phyloP scores from a whole-genome alignment of 2,113 vertebrate species.

The Pseudolaguvia tuberculata region DNA sequence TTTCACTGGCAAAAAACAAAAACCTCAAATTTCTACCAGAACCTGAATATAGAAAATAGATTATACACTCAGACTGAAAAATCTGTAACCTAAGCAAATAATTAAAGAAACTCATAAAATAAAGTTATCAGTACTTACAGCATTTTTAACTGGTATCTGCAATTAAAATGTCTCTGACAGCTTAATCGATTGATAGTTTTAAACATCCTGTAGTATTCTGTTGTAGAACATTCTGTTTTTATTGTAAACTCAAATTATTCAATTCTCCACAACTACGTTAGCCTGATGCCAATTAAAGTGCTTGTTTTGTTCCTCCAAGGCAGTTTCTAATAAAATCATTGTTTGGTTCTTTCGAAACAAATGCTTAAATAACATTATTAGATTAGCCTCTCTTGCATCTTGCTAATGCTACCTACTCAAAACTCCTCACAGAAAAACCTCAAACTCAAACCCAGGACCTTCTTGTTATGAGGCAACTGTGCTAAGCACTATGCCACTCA shows the following conservation, averaged over 20 bases:
- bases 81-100: neutral
- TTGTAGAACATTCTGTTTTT: slow-evolving; percentile 18
- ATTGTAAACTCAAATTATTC: slow-evolving; percentile 22
- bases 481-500: no score
- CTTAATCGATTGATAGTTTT: neutral
- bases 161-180: neutral
- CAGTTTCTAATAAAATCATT: neutral
- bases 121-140: no score
- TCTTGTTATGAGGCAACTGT: no score
- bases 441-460: no score
- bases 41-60: neutral
- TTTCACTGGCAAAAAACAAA: neutral
- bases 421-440: no score
- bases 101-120: no score
- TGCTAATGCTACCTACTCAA: no score
- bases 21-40: no score
- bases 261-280: slow-evolving; percentile 32
- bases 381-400: neutral
- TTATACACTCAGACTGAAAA: neutral
- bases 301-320: slow-evolving; percentile 14
- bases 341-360: slow-evolving; percentile 19
- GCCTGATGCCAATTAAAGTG: slow-evolving; percentile 43
- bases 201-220: no score
- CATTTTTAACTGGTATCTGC: neutral
- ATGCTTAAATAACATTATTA: neutral